Evolutionary conservation across 2,888 invertebrate species (phyloP).

Genomic region (Drosophila paranaensis): DNA sequence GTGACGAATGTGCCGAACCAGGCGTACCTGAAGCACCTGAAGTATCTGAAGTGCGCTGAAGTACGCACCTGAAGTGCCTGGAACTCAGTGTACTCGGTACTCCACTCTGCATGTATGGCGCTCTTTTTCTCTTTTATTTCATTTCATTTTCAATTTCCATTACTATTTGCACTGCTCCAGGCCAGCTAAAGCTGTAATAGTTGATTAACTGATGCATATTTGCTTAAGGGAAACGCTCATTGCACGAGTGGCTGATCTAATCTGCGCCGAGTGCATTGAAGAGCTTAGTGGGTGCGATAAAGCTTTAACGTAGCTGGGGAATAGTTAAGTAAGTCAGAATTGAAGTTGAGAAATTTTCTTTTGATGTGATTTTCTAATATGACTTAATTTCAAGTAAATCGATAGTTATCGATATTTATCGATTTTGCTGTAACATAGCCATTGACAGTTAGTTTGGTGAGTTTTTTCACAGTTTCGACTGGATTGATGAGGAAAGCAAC

Average conservation of each 20-base stretch:
- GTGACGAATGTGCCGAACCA: slow-evolving; percentile 27
- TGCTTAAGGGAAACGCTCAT: background rate
- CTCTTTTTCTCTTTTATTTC: slow-evolving; percentile 30
- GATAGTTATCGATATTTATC: background rate
- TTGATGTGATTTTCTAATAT: too few species aligned
- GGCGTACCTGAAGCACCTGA: slow-evolving; percentile 4
- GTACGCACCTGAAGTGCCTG: background rate
- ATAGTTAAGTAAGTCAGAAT: too few species aligned
- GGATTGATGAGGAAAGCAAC: too few species aligned
- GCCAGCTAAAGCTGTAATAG: background rate
- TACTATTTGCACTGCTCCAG: slow-evolving; percentile 36
- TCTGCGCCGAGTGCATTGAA: background rate
- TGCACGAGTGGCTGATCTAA: background rate
- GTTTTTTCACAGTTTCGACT: too few species aligned
- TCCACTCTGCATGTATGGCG: background rate
- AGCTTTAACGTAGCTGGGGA: background rate
- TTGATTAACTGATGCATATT: slow-evolving; percentile 9
- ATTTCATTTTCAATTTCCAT: slow-evolving; percentile 68
- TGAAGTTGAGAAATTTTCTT: too few species aligned
- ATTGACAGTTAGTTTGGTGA: too few species aligned
- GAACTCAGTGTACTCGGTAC: background rate
- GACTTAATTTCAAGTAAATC: too few species aligned
- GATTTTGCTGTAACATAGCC: background rate
- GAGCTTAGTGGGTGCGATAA: background rate
- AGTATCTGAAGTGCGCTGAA: slow-evolving; percentile 2